Percentiles rank a stretch among this genome's conserved stretches.
Conservation (phyloP, 2,113 vertebrate genomes). For the Psophia crepitans region DNA sequence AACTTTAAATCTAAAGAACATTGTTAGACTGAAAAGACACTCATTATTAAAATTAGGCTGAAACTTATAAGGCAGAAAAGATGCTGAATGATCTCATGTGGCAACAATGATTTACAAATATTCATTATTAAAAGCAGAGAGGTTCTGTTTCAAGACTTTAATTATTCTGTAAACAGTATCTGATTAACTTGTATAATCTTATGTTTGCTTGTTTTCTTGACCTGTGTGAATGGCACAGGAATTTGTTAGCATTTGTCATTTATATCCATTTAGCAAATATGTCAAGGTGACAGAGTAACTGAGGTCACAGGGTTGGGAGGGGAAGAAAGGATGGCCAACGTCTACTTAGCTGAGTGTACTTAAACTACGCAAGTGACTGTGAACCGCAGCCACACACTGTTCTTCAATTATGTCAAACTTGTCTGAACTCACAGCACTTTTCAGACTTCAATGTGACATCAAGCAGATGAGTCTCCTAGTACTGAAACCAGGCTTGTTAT, state of each 20-base stretch:
- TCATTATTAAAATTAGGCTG: slow-evolving; percentile 45
- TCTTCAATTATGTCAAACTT: background rate
- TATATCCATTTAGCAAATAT: background rate
- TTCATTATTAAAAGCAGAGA: background rate
- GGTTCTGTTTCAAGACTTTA: background rate
- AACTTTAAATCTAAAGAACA: slow-evolving; percentile 19
- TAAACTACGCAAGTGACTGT: background rate
- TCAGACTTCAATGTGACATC: background rate
- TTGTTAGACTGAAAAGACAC: slow-evolving; percentile 18
- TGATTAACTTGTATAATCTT: background rate
- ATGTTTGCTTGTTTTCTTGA: slow-evolving; percentile 32
- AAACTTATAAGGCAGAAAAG: background rate
- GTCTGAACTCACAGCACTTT: background rate
- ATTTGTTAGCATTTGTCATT: slow-evolving; percentile 11
- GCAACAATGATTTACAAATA: slow-evolving; percentile 27
- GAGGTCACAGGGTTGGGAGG: background rate
- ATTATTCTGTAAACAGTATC: background rate
- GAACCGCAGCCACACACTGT: background rate
- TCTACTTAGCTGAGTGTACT: background rate
- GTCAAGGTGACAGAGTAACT: background rate
- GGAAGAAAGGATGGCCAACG: background rate
- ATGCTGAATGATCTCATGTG: slow-evolving; percentile 15
- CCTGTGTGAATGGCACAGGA: background rate
- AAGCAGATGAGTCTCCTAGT: background rate
- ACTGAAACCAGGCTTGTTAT: background rate